Evolutionary conservation across 2,113 vertebrate species (phyloP), one percentile per base, ranked within the genome.

Genomic region (Desmodus rotundus): DNA sequence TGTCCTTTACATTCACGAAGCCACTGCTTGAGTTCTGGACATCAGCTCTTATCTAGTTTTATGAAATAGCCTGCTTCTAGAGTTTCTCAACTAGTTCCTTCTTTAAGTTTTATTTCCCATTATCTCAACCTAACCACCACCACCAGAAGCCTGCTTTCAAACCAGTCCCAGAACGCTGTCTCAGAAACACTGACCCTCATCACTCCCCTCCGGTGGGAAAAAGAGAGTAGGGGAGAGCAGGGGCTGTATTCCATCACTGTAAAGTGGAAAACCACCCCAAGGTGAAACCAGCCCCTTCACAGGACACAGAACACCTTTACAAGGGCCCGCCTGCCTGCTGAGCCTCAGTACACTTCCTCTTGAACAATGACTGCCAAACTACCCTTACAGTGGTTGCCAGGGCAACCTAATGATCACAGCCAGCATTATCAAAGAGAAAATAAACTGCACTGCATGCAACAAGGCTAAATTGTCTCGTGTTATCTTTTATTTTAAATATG

Each of bases 401-500:
- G 63, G 43, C 36, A 88, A 73, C 36, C 63, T 76, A 77, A 80
- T 76, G 56, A 80, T 76, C 28, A 91, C n/a, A 47, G 10, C 10
- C 43, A 80, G 10, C 19, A 84, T 10, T 15, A 76, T 58, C 93
- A 93, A 72, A 89, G 6, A 82, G 61, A 73, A 95, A 92, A 78
- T 31, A 85, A 72, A 78, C 80, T 33, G 52, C 41, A 43, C 15
- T 82, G 28, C 74, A 77, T 47, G 8, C 52, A 89, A 88, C 15
- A 77, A 72, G 33, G 14, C 47, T 78, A 82, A 92, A 73, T 12
- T 56, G 63, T 78, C 56, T 74, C 36, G 87, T 38, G 47, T 47
- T 73, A 52, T 38, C 16, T 94, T 96, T 76, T 87, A 90, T 85
- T 88, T 78, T 47, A 81, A 89, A 78, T 61, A 16, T 54, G 47